phyloP scores from a whole-genome alignment of 2,113 vertebrate species.

The Eolophus roseicapilla region DNA sequence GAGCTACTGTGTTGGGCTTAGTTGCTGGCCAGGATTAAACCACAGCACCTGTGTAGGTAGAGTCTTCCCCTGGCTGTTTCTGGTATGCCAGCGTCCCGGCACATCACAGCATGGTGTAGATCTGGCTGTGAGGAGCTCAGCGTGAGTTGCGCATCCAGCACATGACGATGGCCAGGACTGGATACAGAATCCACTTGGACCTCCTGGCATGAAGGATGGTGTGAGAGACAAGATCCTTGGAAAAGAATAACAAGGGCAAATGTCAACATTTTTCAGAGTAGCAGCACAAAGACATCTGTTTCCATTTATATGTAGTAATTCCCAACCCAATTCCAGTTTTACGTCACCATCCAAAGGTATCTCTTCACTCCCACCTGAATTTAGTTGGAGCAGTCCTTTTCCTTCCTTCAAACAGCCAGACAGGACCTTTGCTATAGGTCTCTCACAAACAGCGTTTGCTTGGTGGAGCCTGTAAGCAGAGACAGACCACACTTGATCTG shows the following conservation, averaged over 20 bases:
- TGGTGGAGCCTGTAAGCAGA: background rate
- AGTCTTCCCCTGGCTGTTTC: background rate
- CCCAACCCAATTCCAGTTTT: background rate
- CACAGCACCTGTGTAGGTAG: background rate
- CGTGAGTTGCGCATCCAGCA: background rate
- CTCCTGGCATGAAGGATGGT: background rate
- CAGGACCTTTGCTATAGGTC: background rate
- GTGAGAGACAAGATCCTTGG: background rate
- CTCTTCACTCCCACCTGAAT: background rate
- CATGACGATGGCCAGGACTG: accelerated
- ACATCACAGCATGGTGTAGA: background rate
- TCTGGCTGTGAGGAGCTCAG: background rate
- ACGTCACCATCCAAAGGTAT: background rate
- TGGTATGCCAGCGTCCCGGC: background rate
- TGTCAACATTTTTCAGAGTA: background rate
- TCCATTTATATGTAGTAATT: background rate
- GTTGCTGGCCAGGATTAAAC: background rate
- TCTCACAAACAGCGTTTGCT: background rate
- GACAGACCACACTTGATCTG: background rate
- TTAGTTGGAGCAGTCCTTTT: background rate
- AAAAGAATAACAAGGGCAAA: background rate
- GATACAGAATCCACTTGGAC: background rate
- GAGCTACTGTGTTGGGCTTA: background rate
- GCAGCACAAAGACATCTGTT: background rate
- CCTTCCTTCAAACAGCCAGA: background rate